phyloP scores from a whole-genome alignment of 2,113 vertebrate genomes.

The Casuarius casuarius region DNA sequence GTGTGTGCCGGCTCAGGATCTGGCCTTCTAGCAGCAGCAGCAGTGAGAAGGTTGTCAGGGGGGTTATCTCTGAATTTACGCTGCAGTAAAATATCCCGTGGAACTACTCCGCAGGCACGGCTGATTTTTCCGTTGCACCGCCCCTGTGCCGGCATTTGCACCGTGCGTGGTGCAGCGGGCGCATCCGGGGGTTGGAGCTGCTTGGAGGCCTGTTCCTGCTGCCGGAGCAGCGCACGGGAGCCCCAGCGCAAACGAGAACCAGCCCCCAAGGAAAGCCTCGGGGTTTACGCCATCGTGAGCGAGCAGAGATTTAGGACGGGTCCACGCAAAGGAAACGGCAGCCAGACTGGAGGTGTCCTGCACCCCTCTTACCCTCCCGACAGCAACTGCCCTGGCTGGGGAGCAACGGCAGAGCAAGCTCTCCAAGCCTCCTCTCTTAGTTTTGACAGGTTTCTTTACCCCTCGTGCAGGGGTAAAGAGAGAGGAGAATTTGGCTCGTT shows the following conservation, averaged over 20 bases:
- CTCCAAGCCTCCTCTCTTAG: no score
- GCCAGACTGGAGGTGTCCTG: neutral
- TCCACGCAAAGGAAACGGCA: fast-evolving
- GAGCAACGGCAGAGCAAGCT: neutral
- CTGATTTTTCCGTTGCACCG: fast-evolving
- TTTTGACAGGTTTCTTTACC: neutral
- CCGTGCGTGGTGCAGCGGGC: fast-evolving
- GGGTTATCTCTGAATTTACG: neutral
- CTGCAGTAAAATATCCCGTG: fast-evolving
- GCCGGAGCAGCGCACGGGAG: fast-evolving
- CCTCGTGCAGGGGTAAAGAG: neutral
- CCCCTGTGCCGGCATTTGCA: neutral
- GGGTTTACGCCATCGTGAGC: neutral
- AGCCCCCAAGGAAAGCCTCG: fast-evolving
- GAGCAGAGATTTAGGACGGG: neutral
- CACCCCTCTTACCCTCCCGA: fast-evolving
- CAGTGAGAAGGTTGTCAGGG: fast-evolving
- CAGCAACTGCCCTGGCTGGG: neutral
- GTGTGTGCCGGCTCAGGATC: neutral
- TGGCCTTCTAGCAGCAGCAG: neutral
- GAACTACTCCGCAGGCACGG: fast-evolving
- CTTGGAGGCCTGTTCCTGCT: neutral
- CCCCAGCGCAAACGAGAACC: fast-evolving
- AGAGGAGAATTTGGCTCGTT: neutral
- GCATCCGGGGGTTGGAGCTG: neutral